Conservation (phyloP, 1,140 invertebrate genomes). For the Periplaneta americana region DNA sequence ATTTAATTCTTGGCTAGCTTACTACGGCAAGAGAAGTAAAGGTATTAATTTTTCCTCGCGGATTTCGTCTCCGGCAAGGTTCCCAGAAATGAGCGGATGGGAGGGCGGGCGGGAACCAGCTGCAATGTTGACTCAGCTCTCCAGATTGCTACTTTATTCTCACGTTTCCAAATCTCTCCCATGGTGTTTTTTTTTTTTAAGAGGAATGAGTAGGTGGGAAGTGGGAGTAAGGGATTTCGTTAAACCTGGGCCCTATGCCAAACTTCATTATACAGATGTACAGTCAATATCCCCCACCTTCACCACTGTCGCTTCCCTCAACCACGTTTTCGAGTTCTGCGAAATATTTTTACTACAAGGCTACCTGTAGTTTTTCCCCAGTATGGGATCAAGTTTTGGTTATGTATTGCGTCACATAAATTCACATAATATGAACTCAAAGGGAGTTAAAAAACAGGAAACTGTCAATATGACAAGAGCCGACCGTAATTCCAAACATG, state of each 20-base stretch:
- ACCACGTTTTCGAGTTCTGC: too few species aligned
- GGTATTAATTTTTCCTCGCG: neutral
- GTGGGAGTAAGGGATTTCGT: neutral
- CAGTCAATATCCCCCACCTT: neutral
- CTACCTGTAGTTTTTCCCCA: neutral
- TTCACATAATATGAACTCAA: too few species aligned
- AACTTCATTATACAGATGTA: slow-evolving; percentile 2
- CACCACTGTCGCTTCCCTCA: too few species aligned
- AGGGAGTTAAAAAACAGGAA: neutral
- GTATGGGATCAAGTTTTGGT: neutral
- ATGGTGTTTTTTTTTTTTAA: neutral
- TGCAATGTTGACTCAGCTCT: slow-evolving; percentile 3
- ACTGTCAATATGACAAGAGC: neutral
- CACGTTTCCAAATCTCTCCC: slow-evolving; percentile 5
- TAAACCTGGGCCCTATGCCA: neutral
- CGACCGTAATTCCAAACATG: too few species aligned
- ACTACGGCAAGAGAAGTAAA: neutral
- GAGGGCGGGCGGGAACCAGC: too few species aligned
- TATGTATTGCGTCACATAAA: neutral
- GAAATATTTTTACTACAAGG: neutral
- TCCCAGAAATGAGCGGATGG: neutral
- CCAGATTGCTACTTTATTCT: slow-evolving; percentile 7
- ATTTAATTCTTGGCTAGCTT: neutral
- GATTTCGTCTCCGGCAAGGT: neutral
- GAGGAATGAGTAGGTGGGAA: neutral